Conservation (phyloP, 2,888 invertebrate genomes). For the Synergus itoensis region DNA sequence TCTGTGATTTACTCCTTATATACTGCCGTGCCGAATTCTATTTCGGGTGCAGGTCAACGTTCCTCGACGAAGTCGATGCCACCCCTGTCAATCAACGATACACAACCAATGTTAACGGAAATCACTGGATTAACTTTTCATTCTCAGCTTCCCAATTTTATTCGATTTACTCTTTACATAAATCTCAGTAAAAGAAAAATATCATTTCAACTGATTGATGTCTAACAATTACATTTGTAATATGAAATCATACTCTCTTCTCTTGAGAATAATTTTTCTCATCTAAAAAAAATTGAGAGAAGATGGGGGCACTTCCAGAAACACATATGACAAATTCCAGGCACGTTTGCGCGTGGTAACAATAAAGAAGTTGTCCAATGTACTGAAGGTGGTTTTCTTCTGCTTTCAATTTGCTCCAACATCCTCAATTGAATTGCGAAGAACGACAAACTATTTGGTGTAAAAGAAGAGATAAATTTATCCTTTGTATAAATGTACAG, state of each 20-base stretch:
- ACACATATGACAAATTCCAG: conserved; percentile 26
- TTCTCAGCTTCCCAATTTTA: conserved; percentile 33
- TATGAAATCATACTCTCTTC: background rate
- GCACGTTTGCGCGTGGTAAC: conserved; percentile 12
- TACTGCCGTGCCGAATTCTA: conserved; percentile 45
- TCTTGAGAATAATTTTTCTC: conserved; percentile 7
- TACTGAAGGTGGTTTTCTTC: conserved; percentile 29
- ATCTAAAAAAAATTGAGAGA: background rate
- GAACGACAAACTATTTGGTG: conserved; percentile 13
- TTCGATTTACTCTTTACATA: conserved; percentile 19
- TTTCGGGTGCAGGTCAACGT: conserved; percentile 42
- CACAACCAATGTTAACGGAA: conserved; percentile 39
- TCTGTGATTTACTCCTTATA: conserved; percentile 74
- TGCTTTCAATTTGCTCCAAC: conserved; percentile 27
- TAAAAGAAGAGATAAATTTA: background rate
- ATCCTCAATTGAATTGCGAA: conserved; percentile 27
- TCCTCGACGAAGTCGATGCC: conserved; percentile 41
- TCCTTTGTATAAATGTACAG: background rate
- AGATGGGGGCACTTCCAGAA: background rate
- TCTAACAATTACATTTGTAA: background rate
- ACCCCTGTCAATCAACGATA: conserved; percentile 47
- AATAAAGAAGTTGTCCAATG: conserved; percentile 19
- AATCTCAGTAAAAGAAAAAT: background rate
- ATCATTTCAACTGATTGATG: background rate
- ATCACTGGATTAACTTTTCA: conserved; percentile 40